Conservation (phyloP, 2,797 vertebrate species). For the Lagorchestes hirsutus region DNA sequence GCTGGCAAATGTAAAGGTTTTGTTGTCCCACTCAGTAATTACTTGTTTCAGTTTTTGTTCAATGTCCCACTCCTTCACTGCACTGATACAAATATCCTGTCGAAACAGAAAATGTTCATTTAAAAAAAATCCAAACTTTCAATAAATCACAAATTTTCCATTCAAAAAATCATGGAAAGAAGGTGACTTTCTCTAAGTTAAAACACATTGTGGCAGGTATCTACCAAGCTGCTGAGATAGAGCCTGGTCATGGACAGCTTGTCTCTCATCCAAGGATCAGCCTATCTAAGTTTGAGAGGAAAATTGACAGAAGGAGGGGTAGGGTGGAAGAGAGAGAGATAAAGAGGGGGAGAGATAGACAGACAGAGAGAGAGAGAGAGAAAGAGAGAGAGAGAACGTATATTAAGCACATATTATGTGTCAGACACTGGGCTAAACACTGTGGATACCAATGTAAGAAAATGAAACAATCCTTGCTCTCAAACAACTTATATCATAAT, state of each 20-base stretch:
- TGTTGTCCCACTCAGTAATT: constrained; percentile 95
- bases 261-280: neutral
- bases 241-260: neutral
- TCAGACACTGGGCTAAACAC: too few relatives aligned
- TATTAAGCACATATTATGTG: neutral
- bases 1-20: constrained; percentile 91
- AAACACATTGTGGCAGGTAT: neutral
- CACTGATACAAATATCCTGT: constrained; percentile 96
- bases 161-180: neutral
- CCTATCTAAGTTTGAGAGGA: neutral
- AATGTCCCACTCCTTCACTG: constrained; percentile 96
- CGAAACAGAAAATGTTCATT: constrained; percentile 49
- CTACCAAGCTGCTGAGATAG: neutral
- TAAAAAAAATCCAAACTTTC: neutral
- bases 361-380: too few relatives aligned
- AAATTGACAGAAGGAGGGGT: too few relatives aligned
- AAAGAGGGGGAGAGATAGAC: too few relatives aligned
- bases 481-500: too few relatives aligned
- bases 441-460: too few relatives aligned
- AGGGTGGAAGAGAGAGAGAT: too few relatives aligned
- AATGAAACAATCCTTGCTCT: too few relatives aligned
- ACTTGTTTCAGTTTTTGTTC: constrained; percentile 98
- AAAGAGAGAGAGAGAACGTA: neutral
- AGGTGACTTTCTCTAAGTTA: constrained; percentile 4
- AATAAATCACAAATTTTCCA: neutral